Base-by-base conservation (phyloP, 2,797 vertebrate species). In the Gymnoscopelus microlampas region DNA sequence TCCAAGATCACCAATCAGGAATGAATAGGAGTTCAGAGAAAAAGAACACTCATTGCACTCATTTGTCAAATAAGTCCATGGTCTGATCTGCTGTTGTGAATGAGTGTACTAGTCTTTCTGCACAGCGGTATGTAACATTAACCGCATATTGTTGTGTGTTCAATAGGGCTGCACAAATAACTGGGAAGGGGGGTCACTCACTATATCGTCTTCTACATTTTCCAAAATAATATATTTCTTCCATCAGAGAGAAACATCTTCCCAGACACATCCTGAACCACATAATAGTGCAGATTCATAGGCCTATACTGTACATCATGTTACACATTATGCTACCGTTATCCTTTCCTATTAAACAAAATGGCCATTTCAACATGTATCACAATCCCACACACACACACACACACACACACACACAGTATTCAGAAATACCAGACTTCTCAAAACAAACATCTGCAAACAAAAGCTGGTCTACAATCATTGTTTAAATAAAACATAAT, bases 11-110 rank as follows among this genome's bases (percentile, higher is more conserved):
- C 2, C 39, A 44, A 44, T 9, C 3, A 1, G 50, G n/a, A 51
- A 15, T 13, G 50, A n/a, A 51, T 51, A 51, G 47, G 12, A 48
- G 50, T 13, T 13, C 12, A 13, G 50, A 66, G 53, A 48, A 60
- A 39, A 8, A 68, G 66, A 7, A 74, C 23, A 78, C 70, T 53
- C 67, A 86, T 92, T 83, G 83, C 86, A 91, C 77, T 75, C 54
- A 71, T 71, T 74, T 64, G 29, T 76, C 24, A 74, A 71, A 49
- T 62, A 39, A 70, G 60, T 58, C 9, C 35, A 73, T 12, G 66
- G 68, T 26, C 59, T 35, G 15, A 3, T 29, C 4, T 13, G 50
- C 3, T 44, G 39, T 44, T 7, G 35, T 19, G 19, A 19, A 19
- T 19, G 19, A 44, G 2, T 10, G 39, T 44, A 44, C 39, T 44